phyloP scores from a whole-genome alignment of 2,888 invertebrate species.

The Rhagium mordax region DNA sequence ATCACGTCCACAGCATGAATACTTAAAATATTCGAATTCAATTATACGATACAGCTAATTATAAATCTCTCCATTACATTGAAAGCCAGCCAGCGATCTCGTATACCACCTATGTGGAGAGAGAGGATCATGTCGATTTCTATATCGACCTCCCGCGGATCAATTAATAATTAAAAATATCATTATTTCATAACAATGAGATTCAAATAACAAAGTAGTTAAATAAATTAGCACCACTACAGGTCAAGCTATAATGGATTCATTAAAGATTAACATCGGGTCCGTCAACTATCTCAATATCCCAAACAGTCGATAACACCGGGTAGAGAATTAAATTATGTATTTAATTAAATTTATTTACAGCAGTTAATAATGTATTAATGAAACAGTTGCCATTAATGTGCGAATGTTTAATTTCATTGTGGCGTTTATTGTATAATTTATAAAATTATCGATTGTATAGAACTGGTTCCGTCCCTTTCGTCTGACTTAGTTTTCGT shows the following conservation, averaged over 20 bases:
- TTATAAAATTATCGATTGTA: conserved; percentile 41
- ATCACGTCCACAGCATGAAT: conserved; percentile 48
- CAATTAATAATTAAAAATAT: conserved; percentile 60
- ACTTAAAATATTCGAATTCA: conserved; percentile 55
- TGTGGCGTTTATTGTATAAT: conserved; percentile 50
- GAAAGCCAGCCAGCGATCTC: conserved; percentile 38
- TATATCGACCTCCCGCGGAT: conserved; percentile 56
- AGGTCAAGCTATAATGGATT: conserved; percentile 64
- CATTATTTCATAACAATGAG: conserved; percentile 59
- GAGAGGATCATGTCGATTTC: conserved; percentile 41
- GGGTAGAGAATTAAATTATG: conserved; percentile 55
- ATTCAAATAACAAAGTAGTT: conserved; percentile 46
- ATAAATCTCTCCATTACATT: conserved; percentile 49
- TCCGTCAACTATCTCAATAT: conserved; percentile 47
- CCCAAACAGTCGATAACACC: conserved; percentile 26
- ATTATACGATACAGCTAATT: conserved; percentile 53
- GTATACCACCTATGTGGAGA: conserved; percentile 35
- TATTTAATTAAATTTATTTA: conserved; percentile 62
- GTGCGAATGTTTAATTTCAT: conserved; percentile 60
- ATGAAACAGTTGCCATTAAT: conserved; percentile 62
- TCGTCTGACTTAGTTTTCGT: conserved; percentile 8
- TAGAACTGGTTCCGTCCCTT: conserved; percentile 2
- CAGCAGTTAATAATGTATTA: conserved; percentile 61
- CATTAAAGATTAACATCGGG: conserved; percentile 65
- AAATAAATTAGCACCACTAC: conserved; percentile 64